Percentiles rank a stretch among this genome's conserved stretches.
These are phyloP conservation scores for Phylloscopus whistleri DNA, from an alignment of 2,113 vertebrate species.

Conservation along the genomic window DNA sequence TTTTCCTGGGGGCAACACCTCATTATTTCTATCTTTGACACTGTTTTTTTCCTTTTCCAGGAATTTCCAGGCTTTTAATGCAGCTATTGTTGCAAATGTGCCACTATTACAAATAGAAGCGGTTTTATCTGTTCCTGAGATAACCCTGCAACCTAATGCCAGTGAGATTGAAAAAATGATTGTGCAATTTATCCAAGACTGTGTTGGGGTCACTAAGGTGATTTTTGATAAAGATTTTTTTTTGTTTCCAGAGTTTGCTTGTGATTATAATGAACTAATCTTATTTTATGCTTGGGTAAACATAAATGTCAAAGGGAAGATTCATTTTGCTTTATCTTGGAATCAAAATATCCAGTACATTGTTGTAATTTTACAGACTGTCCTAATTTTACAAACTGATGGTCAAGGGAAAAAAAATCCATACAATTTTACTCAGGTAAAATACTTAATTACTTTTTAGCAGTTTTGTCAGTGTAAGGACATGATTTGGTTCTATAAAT, in stretches of 20 bases:
- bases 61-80: constrained; percentile 84
- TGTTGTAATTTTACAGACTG: neutral
- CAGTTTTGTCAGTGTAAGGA: neutral
- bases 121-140: constrained; percentile 80
- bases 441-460: neutral
- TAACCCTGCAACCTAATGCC: constrained; percentile 81
- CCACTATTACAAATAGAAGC: constrained; percentile 85
- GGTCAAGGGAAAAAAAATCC: neutral
- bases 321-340: neutral
- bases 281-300: neutral
- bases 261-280: neutral
- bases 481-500: neutral
- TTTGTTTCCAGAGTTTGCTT: neutral
- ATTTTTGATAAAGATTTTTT: constrained; percentile 32
- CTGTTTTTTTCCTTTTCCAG: constrained; percentile 57
- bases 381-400: neutral
- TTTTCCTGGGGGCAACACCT: neutral
- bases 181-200: constrained; percentile 78
- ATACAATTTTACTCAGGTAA: neutral
- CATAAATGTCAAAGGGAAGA: neutral
- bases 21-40: neutral
- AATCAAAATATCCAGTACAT: neutral
- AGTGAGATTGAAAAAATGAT: constrained; percentile 82
- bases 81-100: constrained; percentile 68
- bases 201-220: constrained; percentile 87